A percentile compares a stretch with the other conserved stretches of the same genome.
Evolutionary conservation across 1,140 invertebrate species (phyloP).

Genomic region (Drosophila sproati): DNA sequence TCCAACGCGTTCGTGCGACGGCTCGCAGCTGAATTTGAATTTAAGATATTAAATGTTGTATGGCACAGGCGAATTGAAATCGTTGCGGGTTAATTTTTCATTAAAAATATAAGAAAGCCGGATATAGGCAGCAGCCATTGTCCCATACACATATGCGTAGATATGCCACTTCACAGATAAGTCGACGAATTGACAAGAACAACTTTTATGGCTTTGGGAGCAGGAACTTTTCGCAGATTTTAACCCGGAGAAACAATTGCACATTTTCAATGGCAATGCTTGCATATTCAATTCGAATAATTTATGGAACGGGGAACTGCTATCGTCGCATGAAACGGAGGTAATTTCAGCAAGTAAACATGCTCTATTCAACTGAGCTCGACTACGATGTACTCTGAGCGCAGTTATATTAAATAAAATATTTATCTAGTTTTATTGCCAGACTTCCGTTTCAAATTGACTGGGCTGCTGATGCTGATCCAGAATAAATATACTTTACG

Average conservation of each 20-base stretch:
- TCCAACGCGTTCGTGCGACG: slow-evolving; percentile 2
- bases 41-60: slow-evolving; percentile 1
- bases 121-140: neutral
- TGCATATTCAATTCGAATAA: neutral
- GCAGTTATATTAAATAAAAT: no score
- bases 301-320: neutral
- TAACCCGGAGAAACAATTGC: neutral
- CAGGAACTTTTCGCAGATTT: neutral
- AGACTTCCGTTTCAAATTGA: no score
- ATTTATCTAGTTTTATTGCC: no score
- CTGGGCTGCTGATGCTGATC: no score
- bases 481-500: no score
- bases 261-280: slow-evolving; percentile 5
- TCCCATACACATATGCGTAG: no score
- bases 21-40: neutral
- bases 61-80: slow-evolving; percentile 2
- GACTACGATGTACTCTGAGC: no score
- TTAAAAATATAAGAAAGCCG: neutral
- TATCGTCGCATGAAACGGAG: no score
- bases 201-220: neutral
- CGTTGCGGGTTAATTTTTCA: neutral
- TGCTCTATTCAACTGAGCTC: no score
- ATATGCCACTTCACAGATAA: neutral
- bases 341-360: no score
- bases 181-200: neutral